Evolutionary conservation across 2,797 vertebrate species (phyloP), one percentile per base, ranked within the genome.

Genomic region (Fundulus diaphanus): DNA sequence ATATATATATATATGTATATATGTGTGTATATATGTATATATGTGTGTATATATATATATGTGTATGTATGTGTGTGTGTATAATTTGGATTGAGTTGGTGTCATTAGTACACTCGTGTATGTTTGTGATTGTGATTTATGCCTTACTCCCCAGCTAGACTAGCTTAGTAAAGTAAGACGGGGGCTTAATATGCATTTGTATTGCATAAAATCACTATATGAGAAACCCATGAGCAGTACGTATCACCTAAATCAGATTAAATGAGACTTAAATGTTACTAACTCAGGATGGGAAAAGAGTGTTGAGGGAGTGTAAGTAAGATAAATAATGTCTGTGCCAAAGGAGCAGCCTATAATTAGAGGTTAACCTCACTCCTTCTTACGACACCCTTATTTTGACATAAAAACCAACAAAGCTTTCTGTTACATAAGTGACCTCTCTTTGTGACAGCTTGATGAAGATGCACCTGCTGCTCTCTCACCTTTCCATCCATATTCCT

Each of bases 261-360:
- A 73, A 71, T 71, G n/a, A n/a, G n/a, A n/a, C n/a, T n/a, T n/a
- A n/a, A n/a, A 18, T 49, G 5, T 49, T 5, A 22, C 16, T 44
- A 22, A 27, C 80, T 15, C 31, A 31, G 52, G 22, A 80, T 65
- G 72, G 82, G 77, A 68, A 68, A 67, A 51, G 37, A 57, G 33
- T 77, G 68, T 68, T 48, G n/a, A 72, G 68, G 74, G 68, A 78
- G 78, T 72, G 68, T 46, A 72, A 49, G 59, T 72, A 74, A 78
- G 46, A 85, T 86, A 83, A 87, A 85, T 85, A 78, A 80, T 31
- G 16, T 72, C 80, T 67, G 70, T 66, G 75, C 76, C 61, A 84
- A 76, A 81, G 78, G 83, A 90, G 85, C 73, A 85, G 85, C 76
- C 85, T 49, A 69, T 90, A 90, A 93, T 93, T 93, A 92, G 90